Base-by-base conservation (phyloP, 2,113 vertebrate genomes). In the Myotis yumanensis region DNA sequence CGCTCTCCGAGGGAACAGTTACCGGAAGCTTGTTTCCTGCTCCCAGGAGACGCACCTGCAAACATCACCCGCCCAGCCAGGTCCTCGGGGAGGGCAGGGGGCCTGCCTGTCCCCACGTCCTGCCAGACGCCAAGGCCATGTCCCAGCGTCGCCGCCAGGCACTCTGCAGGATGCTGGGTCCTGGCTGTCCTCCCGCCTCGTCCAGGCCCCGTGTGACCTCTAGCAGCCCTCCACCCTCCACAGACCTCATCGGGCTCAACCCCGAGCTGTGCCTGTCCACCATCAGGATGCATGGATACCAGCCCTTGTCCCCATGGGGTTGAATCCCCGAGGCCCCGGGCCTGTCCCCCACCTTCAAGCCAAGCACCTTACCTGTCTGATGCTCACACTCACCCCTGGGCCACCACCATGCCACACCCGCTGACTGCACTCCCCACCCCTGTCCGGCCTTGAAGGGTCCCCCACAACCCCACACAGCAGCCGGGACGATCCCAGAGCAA, bases 311-410 rank as follows among this genome's bases (percentile, higher is more conserved):
- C 51, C 40, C 16, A 12, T 48, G 18, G 11, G 54, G 32, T 35
- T 25, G 52, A 64, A 10, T 57, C 72, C 43, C 73, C 16, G 12
- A 14, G 10, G 23, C 52, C 54, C 28, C 23, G 68, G 3, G 20
- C 4, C 5, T 14, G 4, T 51, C 35, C 25, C 32, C 28, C 14
- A 3, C 5, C 43, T 64, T 68, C 23, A 28, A 35, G 51, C 54
- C 57, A 1, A 17, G 7, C 11, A 22, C 20, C 17, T 12, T 1
- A 35, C 59, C 28, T 17, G 9, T 64, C 80, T 8, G 35, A 37
- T 20, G 12, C 43, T 37, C 48, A 54, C 6, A 20, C 3, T 20
- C 0, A 1, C 6, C 8, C 46, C 68, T 3, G 2, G 28, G 20
- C 32, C n/a, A 30, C 35, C 46, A 10, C 11, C 22, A 20, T 30